Conservation (phyloP, 30 jellyfish, hydroid and myxozoan genomes). For the Nemopilema nomurai region DNA sequence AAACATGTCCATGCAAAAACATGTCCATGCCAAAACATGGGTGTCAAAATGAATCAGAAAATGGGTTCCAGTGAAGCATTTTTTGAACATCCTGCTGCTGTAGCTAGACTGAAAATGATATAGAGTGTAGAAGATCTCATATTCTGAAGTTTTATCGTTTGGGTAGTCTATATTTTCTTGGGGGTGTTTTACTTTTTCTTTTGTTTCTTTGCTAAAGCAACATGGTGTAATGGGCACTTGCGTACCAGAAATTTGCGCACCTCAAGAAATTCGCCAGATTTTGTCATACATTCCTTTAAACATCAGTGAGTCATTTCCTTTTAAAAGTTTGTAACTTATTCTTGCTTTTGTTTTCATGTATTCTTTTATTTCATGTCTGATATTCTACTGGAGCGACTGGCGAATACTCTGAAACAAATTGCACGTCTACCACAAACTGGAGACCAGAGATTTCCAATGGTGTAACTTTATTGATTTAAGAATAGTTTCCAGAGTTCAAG, state of each 20-base stretch:
- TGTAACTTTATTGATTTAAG: no score
- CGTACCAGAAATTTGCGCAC: constrained; percentile 56
- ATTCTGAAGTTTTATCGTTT: neutral
- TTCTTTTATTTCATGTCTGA: neutral
- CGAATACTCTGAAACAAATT: no score
- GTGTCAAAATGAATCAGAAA: no score
- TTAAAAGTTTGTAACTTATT: no score
- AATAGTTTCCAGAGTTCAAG: neutral
- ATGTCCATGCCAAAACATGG: no score
- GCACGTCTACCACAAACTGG: no score
- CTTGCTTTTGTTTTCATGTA: neutral
- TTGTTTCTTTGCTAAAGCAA: constrained; percentile 9
- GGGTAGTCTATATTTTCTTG: neutral
- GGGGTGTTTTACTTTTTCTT: neutral
- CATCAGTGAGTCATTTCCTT: constrained; percentile 28
- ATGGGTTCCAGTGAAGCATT: no score
- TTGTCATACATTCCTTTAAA: constrained; percentile 3
- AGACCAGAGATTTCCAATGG: no score
- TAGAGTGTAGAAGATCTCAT: neutral
- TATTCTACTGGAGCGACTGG: neutral
- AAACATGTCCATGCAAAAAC: no score
- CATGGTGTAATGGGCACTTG: constrained; percentile 66
- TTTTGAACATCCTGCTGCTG: no score
- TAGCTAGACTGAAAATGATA: no score
- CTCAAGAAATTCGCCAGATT: constrained; percentile 23